Evolutionary conservation across 2,888 invertebrate species (phyloP), one percentile per base, ranked within the genome.

Genomic region (Lasioglossum zephyrum): DNA sequence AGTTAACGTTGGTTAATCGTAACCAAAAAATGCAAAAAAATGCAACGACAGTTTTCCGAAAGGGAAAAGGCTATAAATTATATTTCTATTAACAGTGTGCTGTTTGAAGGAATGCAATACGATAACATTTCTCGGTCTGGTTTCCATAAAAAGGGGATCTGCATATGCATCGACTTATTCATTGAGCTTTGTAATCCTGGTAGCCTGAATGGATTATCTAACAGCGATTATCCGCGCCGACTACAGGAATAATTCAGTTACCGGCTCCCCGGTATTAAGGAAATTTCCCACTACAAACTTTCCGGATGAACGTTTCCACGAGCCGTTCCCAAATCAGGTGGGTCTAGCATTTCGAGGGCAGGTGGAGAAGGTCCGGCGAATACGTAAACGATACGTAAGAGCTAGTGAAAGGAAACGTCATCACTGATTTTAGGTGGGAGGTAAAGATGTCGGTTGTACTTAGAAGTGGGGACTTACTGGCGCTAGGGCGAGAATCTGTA

Each of bases 401-500:
- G 53, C 72, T 73, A 86, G 89, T 88, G 91, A 91, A 91, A 91
- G 91, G 88, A 89, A 89, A 90, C 91, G 91, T 92, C 90, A 89
- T 90, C 90, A 80, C 22, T 80, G 79, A 70, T 63, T 87, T 83
- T 53, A 69, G 73, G 82, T 77, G 78, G 81, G 84, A 85, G 83
- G 79, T 72, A 72, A 80, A 77, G 77, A 69, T 79, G 72, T 39
- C 66, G 73, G 36, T 63, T 75, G 16, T 16, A 63, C 31, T 72
- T 72, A 16, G 16, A 41, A 16, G 73, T 73, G 66, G 79, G 79
- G 74, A 75, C 49, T 18, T 9, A 2, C 66, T 2, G 11, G 53
- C 16, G n/a, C 26, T 81, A 75, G 69, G 74, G 57, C 76, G 76
- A 69, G 63, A 66, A 69, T 60, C 49, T 11, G n/a, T 77, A 76